Base-by-base conservation (phyloP, 2,113 vertebrate genomes). In the Toxostoma redivivum region DNA sequence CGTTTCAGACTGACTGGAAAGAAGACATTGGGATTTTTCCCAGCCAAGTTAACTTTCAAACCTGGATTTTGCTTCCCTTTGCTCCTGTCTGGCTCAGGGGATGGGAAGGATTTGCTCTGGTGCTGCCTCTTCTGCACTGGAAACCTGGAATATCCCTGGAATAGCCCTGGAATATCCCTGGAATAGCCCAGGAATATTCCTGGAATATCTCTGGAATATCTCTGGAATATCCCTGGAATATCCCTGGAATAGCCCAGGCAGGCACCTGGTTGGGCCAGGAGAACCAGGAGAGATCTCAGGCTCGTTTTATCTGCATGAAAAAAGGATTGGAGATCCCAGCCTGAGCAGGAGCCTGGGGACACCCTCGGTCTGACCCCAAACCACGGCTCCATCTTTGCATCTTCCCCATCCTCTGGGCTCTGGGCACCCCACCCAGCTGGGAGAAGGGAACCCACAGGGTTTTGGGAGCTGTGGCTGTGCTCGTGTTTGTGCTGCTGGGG, bases 1-100 rank as follows among this genome's bases (percentile, higher is more conserved):
- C 10, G 86, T 88, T 91, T 86, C 88, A 96, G 93, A 78, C 88
- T 70, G 44, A 95, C 78, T 80, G 77, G 78, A 54, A 95, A 89
- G 57, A 56, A 89, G 33, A 38, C 1, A 0, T 48, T 86, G 86
- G 71, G 86, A 73, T 78, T 95, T 90, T 61, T 67, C 83, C 90
- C 86, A 66, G 62, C 40, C 15, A 28, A 80, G 81, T 70, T 67
- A 92, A 92, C 58, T 89, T 86, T 30, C 74, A 71, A 54, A 70
- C 35, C n/a, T 35, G 57, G 58, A 48, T 70, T 89, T 65, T 62
- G 38, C 88, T 73, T 45, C 74, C 45, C 62, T 80, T 76, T 76
- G 40, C 85, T 84, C 56, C 80, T 4, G 2, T 37, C 88, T 51
- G 67, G 86, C 76, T 92, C 12, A 0, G 1, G 38, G 72, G 64